Evolutionary conservation across 2,113 vertebrate genomes (phyloP).

Genomic region (Origma solitaria): DNA sequence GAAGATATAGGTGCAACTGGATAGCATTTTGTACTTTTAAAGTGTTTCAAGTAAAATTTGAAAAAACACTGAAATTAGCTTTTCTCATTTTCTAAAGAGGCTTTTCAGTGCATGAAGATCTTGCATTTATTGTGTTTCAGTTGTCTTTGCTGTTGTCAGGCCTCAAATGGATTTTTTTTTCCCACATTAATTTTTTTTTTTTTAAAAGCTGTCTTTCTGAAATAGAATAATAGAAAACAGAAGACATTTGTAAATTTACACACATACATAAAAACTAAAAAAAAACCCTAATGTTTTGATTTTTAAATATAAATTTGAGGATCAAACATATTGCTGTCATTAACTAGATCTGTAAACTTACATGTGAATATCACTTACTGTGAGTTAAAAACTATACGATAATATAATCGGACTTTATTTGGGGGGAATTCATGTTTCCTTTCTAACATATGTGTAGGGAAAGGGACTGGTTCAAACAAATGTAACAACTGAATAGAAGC

Average conservation of each 20-base stretch:
- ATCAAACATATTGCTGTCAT: not conserved
- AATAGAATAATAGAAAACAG: not conserved
- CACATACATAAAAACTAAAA: not conserved
- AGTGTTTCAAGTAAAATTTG: not conserved
- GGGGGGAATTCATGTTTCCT: not conserved
- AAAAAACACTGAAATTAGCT: not conserved
- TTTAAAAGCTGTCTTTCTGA: not conserved
- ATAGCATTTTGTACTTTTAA: not conserved
- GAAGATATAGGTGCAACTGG: not conserved
- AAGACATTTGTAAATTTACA: not conserved
- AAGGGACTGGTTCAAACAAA: not conserved
- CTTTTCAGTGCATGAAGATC: not conserved
- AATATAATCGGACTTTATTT: not conserved
- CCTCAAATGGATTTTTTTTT: not conserved
- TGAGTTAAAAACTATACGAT: not conserved
- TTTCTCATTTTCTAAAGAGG: not conserved
- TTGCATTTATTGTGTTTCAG: not conserved
- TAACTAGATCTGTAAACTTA: not conserved
- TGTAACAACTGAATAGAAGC: not conserved
- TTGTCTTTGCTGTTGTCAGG: too few species aligned
- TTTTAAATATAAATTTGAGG: not conserved
- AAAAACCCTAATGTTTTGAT: not conserved
- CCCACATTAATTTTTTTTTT: not conserved
- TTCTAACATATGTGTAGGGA: not conserved
- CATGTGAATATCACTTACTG: not conserved